phyloP scores from a whole-genome alignment of 2,113 vertebrate species.

The Cranoglanis bouderius region DNA sequence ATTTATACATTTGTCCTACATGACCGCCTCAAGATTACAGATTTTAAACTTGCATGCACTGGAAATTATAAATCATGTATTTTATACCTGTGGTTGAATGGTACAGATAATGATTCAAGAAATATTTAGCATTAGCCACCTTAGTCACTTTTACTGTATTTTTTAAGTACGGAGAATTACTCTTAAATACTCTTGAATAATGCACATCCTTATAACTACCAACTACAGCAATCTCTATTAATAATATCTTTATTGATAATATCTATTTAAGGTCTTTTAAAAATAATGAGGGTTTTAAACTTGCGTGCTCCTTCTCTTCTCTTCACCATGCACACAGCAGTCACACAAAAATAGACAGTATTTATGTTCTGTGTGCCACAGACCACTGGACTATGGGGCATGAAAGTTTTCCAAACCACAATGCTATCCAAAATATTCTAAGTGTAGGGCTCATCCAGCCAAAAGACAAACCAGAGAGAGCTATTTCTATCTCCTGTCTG shows the following conservation, averaged over 20 bases:
- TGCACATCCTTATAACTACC: background rate
- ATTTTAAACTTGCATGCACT: background rate
- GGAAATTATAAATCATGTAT: background rate
- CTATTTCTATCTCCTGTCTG: constrained; percentile 63
- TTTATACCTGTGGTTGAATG: background rate
- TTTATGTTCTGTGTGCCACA: constrained; percentile 59
- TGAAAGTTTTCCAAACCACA: constrained; percentile 64
- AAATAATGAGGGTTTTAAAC: background rate
- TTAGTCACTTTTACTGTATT: background rate
- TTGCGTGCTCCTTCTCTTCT: constrained; percentile 19
- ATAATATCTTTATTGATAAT: background rate
- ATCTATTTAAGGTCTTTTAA: background rate
- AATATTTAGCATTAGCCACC: background rate
- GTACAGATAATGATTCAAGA: background rate
- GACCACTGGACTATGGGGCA: constrained; percentile 65
- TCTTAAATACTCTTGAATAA: background rate
- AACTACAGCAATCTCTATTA: background rate
- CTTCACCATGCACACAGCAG: constrained; percentile 9
- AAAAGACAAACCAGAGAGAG: constrained; percentile 62
- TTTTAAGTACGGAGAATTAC: background rate
- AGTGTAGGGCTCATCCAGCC: constrained; percentile 62
- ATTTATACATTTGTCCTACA: background rate
- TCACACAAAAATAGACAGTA: constrained; percentile 23
- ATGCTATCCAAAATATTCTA: constrained; percentile 71
- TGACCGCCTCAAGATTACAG: background rate